Base-by-base conservation (phyloP, 2,113 vertebrate species). In the Calyptomena viridis region DNA sequence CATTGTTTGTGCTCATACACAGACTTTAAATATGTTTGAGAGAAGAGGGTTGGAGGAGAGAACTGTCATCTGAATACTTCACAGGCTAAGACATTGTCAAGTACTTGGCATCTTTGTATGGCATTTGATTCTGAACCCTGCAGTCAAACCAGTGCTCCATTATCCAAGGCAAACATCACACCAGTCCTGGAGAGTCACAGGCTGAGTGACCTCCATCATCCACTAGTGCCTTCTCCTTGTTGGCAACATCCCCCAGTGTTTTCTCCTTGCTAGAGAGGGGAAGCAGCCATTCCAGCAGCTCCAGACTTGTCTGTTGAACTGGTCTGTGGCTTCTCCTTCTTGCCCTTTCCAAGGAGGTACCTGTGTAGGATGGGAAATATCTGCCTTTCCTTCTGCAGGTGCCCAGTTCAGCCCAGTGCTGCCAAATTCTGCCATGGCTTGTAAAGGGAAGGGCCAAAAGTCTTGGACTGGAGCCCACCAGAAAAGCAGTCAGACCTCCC, bases 221-320 rank as follows among this genome's bases (percentile, higher is more conserved):
- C 11, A n/a, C 2, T 2, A 1, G 14, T 63, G 17, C n/a, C 44
- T 35, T 42, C 37, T 42, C 31, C 33, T 30, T 40, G 13, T n/a
- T n/a, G n/a, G n/a, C n/a, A n/a, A n/a, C n/a, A n/a, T n/a, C n/a
- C 31, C 11, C 2, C 2, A 1, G 14, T 63, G 17, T 31, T 39
- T 35, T 42, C 37, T 42, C 31, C 33, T 30, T 40, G 13, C 63
- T 81, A 55, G 59, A 62, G 39, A 84, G 1, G 2, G 11, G 19
- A 7, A 87, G 14, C 63, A 93, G 44, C 22, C 49, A 17, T 12
- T 33, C 49, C 90, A 89, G 52, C 47, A 53, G 35, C 55, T 82
- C 64, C 39, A 49, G 42, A 5, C 35, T 30, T 50, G 35, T 37
- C 15, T 56, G 46, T 12, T 58, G 72, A 33, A 15, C 37, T 44